Percentiles rank a stretch among this genome's conserved stretches.
Conservation (phyloP, 2,113 vertebrate genomes). For the Dipodomys merriami region DNA sequence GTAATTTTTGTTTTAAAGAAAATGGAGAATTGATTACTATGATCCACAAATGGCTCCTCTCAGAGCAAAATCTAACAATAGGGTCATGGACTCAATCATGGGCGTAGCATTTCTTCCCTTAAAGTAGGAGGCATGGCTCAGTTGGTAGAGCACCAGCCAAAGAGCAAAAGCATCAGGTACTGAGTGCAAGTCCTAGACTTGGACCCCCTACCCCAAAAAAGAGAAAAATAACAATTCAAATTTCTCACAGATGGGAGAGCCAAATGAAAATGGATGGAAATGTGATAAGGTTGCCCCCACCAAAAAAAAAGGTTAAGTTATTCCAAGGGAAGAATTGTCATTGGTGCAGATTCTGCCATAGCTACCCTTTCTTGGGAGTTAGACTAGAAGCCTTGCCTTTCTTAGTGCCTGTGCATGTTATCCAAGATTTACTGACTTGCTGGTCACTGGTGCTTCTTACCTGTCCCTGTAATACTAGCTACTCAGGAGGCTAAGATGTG, state of each 20-base stretch:
- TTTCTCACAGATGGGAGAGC: background rate
- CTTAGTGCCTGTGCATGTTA: accelerated
- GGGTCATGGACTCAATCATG: background rate
- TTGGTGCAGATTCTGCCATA: background rate
- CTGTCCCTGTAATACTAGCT: too few species aligned
- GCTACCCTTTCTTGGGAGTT: background rate
- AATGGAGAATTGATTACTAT: background rate
- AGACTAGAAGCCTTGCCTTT: background rate
- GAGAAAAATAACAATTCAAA: background rate
- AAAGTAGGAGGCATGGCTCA: background rate
- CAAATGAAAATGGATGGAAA: background rate
- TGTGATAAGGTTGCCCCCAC: background rate
- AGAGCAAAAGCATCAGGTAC: too few species aligned
- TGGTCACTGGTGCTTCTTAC: too few species aligned
- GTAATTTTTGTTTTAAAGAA: background rate
- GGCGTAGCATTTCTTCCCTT: background rate
- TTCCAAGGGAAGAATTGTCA: background rate
- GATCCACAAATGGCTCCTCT: background rate
- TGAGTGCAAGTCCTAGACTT: too few species aligned
- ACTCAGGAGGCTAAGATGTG: too few species aligned
- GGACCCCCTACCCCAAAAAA: too few species aligned
- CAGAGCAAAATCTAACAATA: background rate
- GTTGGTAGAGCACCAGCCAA: too few species aligned
- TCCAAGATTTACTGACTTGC: background rate
- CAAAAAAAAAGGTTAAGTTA: background rate